Base-by-base conservation (phyloP, 2,113 vertebrate genomes). In the Ciconia boyciana region DNA sequence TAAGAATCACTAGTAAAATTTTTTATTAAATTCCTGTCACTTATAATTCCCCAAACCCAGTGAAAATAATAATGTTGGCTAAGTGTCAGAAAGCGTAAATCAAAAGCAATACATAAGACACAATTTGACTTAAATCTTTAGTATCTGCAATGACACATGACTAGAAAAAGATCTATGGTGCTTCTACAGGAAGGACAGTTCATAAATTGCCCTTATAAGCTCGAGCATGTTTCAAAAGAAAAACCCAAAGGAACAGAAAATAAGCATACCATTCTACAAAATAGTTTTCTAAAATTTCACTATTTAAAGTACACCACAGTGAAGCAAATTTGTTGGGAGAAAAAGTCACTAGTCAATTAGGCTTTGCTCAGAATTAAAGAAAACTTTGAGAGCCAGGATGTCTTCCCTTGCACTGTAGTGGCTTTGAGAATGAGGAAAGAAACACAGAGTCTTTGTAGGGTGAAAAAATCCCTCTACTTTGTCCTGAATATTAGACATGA, bases 121-220 rank as follows among this genome's bases (percentile, higher is more conserved):
- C 74, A 96, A 77, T 76, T 31, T 78, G 66, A 96, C 64, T 80
- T 72, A 83, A 76, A 93, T 26, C 22, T 95, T 64, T 49, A 90
- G 51, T 68, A 95, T 58, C 72, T 94, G 76, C n/a, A 48, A 74
- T 41, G 85, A 78, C 64, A 72, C 46, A 28, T 19, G 71, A 74
- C 54, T 65, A 77, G 49, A 54, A 91, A 95, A 90, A 92, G 71
- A 92, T 74, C 76, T 77, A 71, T 7, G 3, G 55, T 71, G 29
- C 55, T 91, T 70, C 88, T 74, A 54, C 29, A 92, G 77, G 69
- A 92, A 87, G 64, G 79, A 78, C 72, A 87, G 83, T 89, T 89
- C 83, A 89, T 94, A 92, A 97, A 94, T 79, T 92, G 72, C 24
- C 48, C 21, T 76, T 76, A 60, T 28, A 94, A 76, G 46, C 41